Conservation (phyloP, 2,888 invertebrate genomes). For the Lamellibrachia satsuma region DNA sequence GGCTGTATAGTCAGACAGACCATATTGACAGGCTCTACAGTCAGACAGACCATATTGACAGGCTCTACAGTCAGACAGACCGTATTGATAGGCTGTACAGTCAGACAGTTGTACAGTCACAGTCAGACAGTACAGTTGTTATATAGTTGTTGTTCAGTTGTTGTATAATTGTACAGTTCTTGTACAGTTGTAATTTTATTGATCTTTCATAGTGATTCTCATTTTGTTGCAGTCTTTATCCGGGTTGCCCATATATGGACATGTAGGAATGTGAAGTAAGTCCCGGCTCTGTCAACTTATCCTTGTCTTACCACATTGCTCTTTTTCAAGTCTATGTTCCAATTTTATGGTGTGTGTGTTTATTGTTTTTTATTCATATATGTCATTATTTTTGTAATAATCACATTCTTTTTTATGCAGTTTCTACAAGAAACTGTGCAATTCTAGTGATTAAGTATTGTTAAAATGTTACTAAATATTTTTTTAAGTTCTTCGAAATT, state of each 20-base stretch:
- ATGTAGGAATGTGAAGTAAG: constrained; percentile 49
- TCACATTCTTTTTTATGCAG: not conserved
- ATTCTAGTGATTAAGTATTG: not conserved
- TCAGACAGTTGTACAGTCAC: no score
- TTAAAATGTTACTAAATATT: not conserved
- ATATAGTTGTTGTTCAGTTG: not conserved
- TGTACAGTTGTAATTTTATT: not conserved
- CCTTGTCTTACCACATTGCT: not conserved
- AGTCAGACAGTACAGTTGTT: no score
- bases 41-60: no score
- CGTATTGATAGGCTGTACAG: no score
- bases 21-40: no score
- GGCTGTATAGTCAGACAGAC: no score
- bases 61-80: no score
- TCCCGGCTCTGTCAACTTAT: constrained; percentile 27
- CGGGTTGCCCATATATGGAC: constrained; percentile 53
- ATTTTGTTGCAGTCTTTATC: constrained; percentile 52
- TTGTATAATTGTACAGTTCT: not conserved
- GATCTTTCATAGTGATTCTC: constrained; percentile 7
- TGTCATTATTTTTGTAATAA: not conserved
- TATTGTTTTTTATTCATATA: no score
- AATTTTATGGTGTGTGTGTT: not conserved
- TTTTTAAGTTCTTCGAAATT: not conserved
- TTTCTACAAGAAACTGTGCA: not conserved
- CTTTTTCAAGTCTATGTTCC: not conserved